phyloP scores from a whole-genome alignment of 2,113 vertebrate species.

The Aspiorhynchus laticeps region DNA sequence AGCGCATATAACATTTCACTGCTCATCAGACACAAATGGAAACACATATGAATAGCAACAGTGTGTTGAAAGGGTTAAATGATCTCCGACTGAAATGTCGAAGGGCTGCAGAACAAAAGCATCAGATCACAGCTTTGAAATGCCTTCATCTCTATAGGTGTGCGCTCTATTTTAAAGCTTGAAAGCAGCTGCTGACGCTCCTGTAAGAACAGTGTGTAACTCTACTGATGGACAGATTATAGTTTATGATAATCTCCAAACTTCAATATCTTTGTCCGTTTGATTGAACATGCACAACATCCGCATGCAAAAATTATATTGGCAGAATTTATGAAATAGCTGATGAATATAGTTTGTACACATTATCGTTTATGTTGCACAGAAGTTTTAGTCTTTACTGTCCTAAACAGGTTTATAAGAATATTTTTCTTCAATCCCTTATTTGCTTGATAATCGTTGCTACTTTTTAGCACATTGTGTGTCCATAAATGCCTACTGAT shows the following conservation, averaged over 20 bases:
- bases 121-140: constrained; percentile 68
- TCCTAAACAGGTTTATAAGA: too few species aligned
- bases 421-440: too few species aligned
- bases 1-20: constrained; percentile 23
- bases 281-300: too few species aligned
- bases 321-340: too few species aligned
- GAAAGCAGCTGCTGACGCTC: not conserved
- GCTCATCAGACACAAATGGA: not conserved
- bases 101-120: constrained; percentile 64
- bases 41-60: not conserved
- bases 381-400: too few species aligned
- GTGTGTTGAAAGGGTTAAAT: constrained; percentile 55
- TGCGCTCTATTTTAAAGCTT: constrained; percentile 63
- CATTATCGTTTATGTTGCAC: not conserved
- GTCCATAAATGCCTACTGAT: too few species aligned
- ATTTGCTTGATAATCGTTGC: too few species aligned
- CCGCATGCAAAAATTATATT: too few species aligned
- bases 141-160: constrained; percentile 57
- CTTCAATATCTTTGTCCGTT: not conserved
- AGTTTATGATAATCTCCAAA: not conserved
- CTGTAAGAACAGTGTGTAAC: constrained; percentile 4
- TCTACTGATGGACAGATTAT: too few species aligned
- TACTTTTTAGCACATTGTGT: not conserved
- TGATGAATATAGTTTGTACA: too few species aligned
- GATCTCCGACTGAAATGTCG: constrained; percentile 65